These are phyloP conservation scores for Sorex araneus DNA, from an alignment of 2,113 vertebrate genomes.

Conservation along the genomic window DNA sequence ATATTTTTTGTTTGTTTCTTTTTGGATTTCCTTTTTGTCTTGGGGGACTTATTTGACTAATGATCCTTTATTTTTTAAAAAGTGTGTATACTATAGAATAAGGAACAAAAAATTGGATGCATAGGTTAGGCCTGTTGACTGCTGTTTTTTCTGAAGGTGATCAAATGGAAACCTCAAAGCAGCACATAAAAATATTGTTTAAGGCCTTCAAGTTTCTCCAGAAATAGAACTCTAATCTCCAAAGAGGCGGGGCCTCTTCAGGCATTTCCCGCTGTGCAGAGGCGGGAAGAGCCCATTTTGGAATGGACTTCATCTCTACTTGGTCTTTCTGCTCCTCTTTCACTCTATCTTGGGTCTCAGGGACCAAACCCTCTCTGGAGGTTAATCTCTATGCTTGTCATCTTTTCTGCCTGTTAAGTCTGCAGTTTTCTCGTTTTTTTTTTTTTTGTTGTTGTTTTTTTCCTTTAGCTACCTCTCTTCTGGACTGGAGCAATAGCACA, in stretches of 20 bases:
- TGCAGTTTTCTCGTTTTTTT: too few relatives aligned
- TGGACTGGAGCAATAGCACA: too few relatives aligned
- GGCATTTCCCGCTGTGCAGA: not conserved
- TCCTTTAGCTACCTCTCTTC: too few relatives aligned
- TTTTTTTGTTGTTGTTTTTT: too few relatives aligned
- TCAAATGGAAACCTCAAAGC: not conserved
- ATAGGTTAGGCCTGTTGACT: not conserved
- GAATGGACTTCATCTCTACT: not conserved
- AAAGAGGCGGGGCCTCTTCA: not conserved
- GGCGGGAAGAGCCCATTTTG: not conserved
- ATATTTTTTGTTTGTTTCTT: conserved; percentile 6
- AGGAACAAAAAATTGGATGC: not conserved
- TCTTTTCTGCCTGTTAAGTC: too few relatives aligned
- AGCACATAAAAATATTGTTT: not conserved
- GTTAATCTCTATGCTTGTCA: not conserved
- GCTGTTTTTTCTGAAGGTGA: not conserved
- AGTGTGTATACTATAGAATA: conserved; percentile 26
- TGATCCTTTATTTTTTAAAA: not conserved
- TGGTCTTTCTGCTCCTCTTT: not conserved
- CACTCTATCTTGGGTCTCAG: not conserved
- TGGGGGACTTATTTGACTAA: not conserved
- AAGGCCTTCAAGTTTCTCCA: not conserved
- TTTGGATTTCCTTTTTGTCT: not conserved
- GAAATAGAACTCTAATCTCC: not conserved
- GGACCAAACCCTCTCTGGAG: not conserved